Evolutionary conservation across 1,140 invertebrate species (phyloP), one percentile per base, ranked within the genome.

Genomic region (Philopotamus ludificatus): DNA sequence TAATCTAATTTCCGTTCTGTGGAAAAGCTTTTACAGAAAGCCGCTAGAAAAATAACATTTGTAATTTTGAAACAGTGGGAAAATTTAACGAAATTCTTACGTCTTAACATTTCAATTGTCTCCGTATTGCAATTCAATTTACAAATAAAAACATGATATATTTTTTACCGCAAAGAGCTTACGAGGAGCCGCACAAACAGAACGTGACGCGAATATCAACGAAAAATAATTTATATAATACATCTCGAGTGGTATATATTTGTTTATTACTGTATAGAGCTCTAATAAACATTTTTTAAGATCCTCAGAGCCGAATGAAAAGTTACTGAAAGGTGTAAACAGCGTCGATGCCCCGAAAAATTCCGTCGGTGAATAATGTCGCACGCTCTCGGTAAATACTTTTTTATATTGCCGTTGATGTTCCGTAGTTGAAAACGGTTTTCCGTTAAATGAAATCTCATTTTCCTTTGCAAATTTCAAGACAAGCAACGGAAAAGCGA

Each of bases 391-490:
- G 28, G 54, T 57, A 57, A 57, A 57, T 21, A 51, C 58, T 65
- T 61, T n/a, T n/a, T 58, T 59, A 65, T 51, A 39, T 55, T 54
- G n/a, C 58, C 41, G 58, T 66, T 55, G 65, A 50, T 41, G 34
- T 26, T 44, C 39, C 42, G 39, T 41, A 62, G 65, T 20, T 50
- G 61, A 57, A 21, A 63, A 59, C 23, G 54, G 54, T 59, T 65
- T 62, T 63, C 44, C 60, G 63, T 68, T 68, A 62, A 68, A 65
- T 65, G 67, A 68, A 68, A 68, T 68, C 67, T 68, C 67, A 68
- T 68, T 68, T 65, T 65, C n/a, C 63, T 65, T 65, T 68, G 58
- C 67, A 65, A 68, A 68, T 62, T 68, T 64, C 63, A 10, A 61
- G 58, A 62, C 58, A 49, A 55, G 41, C 57, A 47, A 41, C 39